Evolutionary conservation across 2,797 vertebrate species (phyloP), one percentile per base, ranked within the genome.

Genomic region (Hyperoplus immaculatus): DNA sequence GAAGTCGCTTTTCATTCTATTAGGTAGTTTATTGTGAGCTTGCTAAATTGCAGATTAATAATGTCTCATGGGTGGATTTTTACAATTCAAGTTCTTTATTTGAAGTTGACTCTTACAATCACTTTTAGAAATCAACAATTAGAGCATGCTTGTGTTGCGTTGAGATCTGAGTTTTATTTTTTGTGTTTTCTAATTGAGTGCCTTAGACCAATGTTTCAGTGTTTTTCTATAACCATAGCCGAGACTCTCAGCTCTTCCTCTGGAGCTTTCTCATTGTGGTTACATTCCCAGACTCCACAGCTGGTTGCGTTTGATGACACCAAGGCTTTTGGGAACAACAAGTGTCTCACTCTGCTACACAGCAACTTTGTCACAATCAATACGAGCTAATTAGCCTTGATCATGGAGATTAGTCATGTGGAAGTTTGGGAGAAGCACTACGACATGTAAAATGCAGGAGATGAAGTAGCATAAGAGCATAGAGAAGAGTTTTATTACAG

Each of bases 341-440:
- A 83, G 84, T 83, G 88, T 89, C 87, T 88, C 65, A 36, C 45
- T 63, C 56, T 21, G 75, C 72, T 62, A 56, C 83, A 72, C 90
- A 71, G 84, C 59, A 80, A 88, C 85, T 94, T 91, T 93, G 87
- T 94, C 91, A 91, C 85, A 89, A 94, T 92, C 91, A 92, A 29
- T 84, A 92, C 70, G 53, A 92, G 91, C 90, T 94, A 94, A 94
- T 94, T 94, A 94, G 88, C 83, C 87, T 47, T 56, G 82, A 91
- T 88, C 85, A 65, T 85, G 7, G 12, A 89, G 87, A 91, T 92
- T 88, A 92, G 75, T 69, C 77, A 64, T 51, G 59, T 60, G 80
- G 75, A 81, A 72, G 69, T 77, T 77, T 63, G 71, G 77, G 71
- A 82, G 73, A 80, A 43, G 71, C 16, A 49, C 5, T 1, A 49